phyloP scores from a whole-genome alignment of 2,888 invertebrate species.

The Drosophila fulvimacula region DNA sequence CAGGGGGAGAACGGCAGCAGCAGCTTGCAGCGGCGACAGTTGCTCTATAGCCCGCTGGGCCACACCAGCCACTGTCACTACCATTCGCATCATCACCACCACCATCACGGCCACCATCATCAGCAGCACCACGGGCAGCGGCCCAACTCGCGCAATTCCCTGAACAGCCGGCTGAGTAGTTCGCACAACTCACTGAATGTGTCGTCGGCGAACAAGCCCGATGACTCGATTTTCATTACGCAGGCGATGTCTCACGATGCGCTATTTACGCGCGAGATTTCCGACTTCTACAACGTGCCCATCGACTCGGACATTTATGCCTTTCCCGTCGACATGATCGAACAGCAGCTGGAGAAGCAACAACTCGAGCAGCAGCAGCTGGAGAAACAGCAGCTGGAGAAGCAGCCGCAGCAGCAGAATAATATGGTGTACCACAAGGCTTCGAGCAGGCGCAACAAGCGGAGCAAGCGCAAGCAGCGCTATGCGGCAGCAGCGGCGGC shows the following conservation, averaged over 20 bases:
- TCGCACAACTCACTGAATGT: constrained; percentile 93
- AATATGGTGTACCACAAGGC: constrained; percentile 27
- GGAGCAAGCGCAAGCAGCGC: constrained; percentile 82
- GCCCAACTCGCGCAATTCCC: constrained; percentile 91
- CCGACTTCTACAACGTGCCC: constrained; percentile 94
- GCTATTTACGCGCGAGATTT: constrained; percentile 90
- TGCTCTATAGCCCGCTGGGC: constrained; percentile 83
- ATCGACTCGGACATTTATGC: constrained; percentile 95
- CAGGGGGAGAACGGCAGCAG: constrained; percentile 58
- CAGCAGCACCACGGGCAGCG: constrained; percentile 85
- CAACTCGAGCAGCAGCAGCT: constrained; percentile 24
- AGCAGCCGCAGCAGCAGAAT: not conserved
- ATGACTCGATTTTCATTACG: constrained; percentile 94
- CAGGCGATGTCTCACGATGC: constrained; percentile 95
- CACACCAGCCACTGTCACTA: constrained; percentile 81
- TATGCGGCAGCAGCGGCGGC: constrained; percentile 50
- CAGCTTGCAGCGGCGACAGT: constrained; percentile 76
- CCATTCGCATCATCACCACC: constrained; percentile 52
- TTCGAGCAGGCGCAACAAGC: constrained; percentile 74
- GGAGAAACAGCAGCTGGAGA: constrained; percentile 28
- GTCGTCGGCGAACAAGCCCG: constrained; percentile 89
- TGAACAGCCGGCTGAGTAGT: constrained; percentile 92
- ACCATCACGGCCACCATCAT: constrained; percentile 56
- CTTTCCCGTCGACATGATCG: constrained; percentile 92
- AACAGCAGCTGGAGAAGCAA: constrained; percentile 48